These are phyloP conservation scores for Villa cingulata DNA, from an alignment of 2,888 invertebrate species.

Conservation along the genomic window DNA sequence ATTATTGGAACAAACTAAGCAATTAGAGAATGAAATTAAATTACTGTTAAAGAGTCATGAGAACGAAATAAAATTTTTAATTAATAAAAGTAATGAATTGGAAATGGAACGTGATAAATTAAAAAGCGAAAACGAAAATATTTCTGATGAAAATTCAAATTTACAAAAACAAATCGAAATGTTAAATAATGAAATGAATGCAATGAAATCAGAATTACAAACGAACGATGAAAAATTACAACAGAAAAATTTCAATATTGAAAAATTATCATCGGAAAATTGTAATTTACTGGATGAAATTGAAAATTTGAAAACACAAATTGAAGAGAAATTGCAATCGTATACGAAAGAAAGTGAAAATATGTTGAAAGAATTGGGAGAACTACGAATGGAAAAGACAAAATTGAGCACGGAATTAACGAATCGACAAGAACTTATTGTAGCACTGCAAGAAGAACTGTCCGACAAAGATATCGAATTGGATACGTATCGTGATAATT, in stretches of 20 bases:
- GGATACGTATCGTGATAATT: conserved; percentile 30
- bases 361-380: conserved; percentile 28
- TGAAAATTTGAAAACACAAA: conserved; percentile 24
- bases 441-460: conserved; percentile 29
- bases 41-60: conserved; percentile 14
- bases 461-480: conserved; percentile 31
- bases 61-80: conserved; percentile 12
- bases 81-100: conserved; percentile 9
- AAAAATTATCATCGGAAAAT: conserved; percentile 26
- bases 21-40: conserved; percentile 14
- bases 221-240: conserved; percentile 20
- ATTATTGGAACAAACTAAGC: conserved; percentile 16
- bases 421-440: conserved; percentile 31
- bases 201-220: conserved; percentile 20
- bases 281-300: conserved; percentile 23
- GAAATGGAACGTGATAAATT: conserved; percentile 10
- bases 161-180: conserved; percentile 15
- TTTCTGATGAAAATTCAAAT: conserved; percentile 13
- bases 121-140: conserved; percentile 6
- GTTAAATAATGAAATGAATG: conserved; percentile 21
- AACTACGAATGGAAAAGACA: conserved; percentile 28
- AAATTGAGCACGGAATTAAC: conserved; percentile 29
- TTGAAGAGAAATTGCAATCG: conserved; percentile 28
- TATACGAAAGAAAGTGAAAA: conserved; percentile 28
- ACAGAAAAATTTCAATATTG: conserved; percentile 22